Evolutionary conservation across 2,888 invertebrate species (phyloP), one percentile per base, ranked within the genome.

Genomic region (Agrenia bidenticulata): DNA sequence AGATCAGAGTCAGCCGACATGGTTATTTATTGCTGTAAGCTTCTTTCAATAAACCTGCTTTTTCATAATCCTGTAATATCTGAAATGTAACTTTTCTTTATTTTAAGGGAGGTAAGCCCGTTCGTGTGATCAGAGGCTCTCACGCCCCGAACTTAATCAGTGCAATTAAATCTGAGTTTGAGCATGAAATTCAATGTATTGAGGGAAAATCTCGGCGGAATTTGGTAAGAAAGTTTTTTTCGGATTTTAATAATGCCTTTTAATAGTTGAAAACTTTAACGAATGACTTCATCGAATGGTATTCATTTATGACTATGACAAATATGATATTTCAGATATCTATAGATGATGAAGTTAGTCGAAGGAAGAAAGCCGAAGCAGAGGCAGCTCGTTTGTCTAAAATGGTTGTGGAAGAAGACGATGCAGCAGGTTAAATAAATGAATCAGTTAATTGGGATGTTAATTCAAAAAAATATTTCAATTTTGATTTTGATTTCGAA

Each of bases 41-140:
- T 69, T 67, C 37, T 21, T 2, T 26, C 9, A 37, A 24, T 51
- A 19, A 54, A 21, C 19, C 19, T 54, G 23, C 5, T 45, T 45
- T 45, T 45, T 19, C n/a, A 19, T 32, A 7, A 11, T 32, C 45
- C 45, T 45, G 19, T 45, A 9, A n/a, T n/a, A 45, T n/a, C 4
- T 45, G 19, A 15, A 21, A 45, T 45, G 45, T 19, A 45, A 45
- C 21, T 24, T 17, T 15, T 51, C 15, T 24, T n/a, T 41, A 59
- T 39, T 53, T 57, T n/a, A 23, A 75, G 75, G 75, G 73, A 41
- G 75, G 75, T 27, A 75, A 75, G 32, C 75, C 75, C 13, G 66
- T 74, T 24, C 68, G 72, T 53, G 72, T 75, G 4, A 56, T 74
- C 19, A 56, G 70, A 53, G 73, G 75, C 1, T 60, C 64, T 32